Evolutionary conservation across 2,797 vertebrate species (phyloP).

Genomic region (Sarcophilus harrisii): DNA sequence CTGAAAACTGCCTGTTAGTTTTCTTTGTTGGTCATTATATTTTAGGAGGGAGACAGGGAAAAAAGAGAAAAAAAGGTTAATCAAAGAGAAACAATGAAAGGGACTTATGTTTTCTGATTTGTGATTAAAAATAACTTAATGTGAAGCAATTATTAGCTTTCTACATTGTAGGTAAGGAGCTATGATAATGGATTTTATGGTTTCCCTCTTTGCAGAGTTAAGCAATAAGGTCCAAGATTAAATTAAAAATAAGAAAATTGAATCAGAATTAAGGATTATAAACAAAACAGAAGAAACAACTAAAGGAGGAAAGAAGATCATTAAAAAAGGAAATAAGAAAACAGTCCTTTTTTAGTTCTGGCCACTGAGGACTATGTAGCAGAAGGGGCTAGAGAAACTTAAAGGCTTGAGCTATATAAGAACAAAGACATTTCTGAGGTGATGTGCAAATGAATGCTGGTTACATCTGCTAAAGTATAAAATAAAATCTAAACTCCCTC

Average conservation of each 20-base stretch:
- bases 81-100: not conserved
- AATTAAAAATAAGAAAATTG: not conserved
- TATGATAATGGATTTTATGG: not conserved
- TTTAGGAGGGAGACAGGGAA: not conserved
- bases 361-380: not conserved
- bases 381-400: not conserved
- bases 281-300: not conserved
- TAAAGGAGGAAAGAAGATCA: too few species aligned
- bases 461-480: not conserved
- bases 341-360: not conserved
- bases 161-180: not conserved
- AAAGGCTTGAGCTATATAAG: not conserved
- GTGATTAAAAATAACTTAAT: not conserved
- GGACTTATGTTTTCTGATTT: not conserved
- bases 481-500: not conserved
- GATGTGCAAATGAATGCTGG: not conserved
- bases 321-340: not conserved
- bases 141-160: not conserved
- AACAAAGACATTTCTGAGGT: not conserved
- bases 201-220: not conserved
- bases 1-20: too few species aligned
- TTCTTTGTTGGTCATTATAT: not conserved
- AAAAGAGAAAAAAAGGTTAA: not conserved
- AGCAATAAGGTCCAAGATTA: not conserved
- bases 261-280: not conserved